phyloP scores from a whole-genome alignment of 2,888 invertebrate genomes.

The Nomada lathburiana region DNA sequence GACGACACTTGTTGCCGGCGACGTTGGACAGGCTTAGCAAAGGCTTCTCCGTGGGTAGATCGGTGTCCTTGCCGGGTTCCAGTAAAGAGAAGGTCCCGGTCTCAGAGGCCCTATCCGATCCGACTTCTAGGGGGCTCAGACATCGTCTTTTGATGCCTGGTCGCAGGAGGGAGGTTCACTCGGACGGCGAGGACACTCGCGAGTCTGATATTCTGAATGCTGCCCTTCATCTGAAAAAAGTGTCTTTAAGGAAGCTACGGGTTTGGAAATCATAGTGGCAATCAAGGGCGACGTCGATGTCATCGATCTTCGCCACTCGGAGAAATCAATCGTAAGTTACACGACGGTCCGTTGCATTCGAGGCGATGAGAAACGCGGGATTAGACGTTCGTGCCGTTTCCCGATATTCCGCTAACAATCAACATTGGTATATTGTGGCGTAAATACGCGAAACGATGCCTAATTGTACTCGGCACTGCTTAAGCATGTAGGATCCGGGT shows the following conservation, averaged over 20 bases:
- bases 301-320: constrained; percentile 77
- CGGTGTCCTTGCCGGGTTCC: constrained; percentile 86
- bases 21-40: constrained; percentile 88
- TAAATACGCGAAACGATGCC: constrained; percentile 29
- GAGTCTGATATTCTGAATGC: constrained; percentile 90
- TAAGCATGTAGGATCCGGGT: constrained; percentile 21
- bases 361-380: background rate
- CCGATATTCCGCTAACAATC: background rate
- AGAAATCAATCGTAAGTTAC: constrained; percentile 54
- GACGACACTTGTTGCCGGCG: constrained; percentile 85
- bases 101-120: constrained; percentile 87
- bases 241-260: constrained; percentile 91
- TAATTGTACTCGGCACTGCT: constrained; percentile 40
- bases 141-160: constrained; percentile 79
- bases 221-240: constrained; percentile 91
- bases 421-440: background rate
- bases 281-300: constrained; percentile 81
- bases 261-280: constrained; percentile 91
- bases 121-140: constrained; percentile 85
- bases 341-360: constrained; percentile 4
- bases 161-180: constrained; percentile 82
- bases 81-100: constrained; percentile 86
- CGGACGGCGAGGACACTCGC: constrained; percentile 84
- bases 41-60: constrained; percentile 89
- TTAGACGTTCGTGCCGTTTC: background rate